phyloP scores from a whole-genome alignment of 2,888 invertebrate species.

The Lithophane semibrunnea region DNA sequence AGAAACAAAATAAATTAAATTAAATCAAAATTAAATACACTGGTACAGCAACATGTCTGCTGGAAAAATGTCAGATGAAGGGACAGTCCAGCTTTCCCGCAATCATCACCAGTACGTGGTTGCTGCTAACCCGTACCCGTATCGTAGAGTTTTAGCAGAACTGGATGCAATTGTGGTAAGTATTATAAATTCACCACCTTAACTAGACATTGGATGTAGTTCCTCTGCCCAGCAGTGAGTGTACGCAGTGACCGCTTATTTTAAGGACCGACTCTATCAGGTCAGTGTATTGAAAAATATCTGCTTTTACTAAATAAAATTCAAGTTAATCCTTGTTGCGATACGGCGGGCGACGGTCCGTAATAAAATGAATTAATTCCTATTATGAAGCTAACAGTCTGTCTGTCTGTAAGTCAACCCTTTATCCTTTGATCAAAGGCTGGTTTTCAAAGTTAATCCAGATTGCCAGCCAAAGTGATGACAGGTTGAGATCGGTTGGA shows the following conservation, averaged over 20 bases:
- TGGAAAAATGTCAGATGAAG: too few relatives aligned
- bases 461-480: neutral
- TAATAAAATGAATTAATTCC: conserved; percentile 49
- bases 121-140: too few relatives aligned
- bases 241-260: neutral
- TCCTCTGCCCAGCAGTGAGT: too few relatives aligned
- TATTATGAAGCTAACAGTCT: conserved; percentile 36
- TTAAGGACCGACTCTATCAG: conserved; percentile 17
- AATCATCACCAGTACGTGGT: too few relatives aligned
- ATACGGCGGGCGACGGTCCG: conserved; percentile 8
- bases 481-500: conserved; percentile 12
- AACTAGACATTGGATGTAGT: too few relatives aligned
- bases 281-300: conserved; percentile 43
- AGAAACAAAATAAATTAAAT: too few relatives aligned
- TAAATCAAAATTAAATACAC: too few relatives aligned
- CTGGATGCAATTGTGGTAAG: too few relatives aligned
- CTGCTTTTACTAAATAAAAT: conserved; percentile 44
- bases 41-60: too few relatives aligned
- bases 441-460: conserved; percentile 12
- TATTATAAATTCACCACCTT: too few relatives aligned
- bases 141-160: too few relatives aligned
- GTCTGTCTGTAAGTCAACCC: conserved; percentile 17
- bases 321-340: conserved; percentile 38
- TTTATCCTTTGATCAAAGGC: conserved; percentile 41
- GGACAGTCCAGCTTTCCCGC: too few relatives aligned